phyloP scores from a whole-genome alignment of 2,888 invertebrate genomes.

The Catonia carolina region DNA sequence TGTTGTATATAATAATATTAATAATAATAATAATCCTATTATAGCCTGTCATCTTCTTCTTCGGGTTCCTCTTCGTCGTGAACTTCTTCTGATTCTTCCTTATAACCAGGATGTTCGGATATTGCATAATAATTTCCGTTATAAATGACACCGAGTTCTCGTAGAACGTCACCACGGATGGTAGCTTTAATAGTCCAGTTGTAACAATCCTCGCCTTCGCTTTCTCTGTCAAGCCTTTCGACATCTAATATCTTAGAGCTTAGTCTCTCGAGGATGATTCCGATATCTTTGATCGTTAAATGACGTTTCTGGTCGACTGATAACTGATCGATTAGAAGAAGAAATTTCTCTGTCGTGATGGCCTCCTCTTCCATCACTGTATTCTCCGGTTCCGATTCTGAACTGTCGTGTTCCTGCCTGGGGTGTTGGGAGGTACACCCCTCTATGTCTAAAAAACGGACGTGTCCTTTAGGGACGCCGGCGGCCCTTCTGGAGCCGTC shows the following conservation, averaged over 20 bases:
- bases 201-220: slow-evolving; percentile 88
- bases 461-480: slow-evolving; percentile 42
- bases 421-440: slow-evolving; percentile 38
- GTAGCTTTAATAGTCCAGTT: slow-evolving; percentile 97
- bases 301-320: slow-evolving; percentile 88
- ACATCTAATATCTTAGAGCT: slow-evolving; percentile 91
- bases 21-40: slow-evolving; percentile 34
- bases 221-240: slow-evolving; percentile 83
- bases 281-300: slow-evolving; percentile 90
- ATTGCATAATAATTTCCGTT: slow-evolving; percentile 94
- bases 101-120: slow-evolving; percentile 90
- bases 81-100: slow-evolving; percentile 81
- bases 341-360: slow-evolving; percentile 84
- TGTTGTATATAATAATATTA: too few species aligned
- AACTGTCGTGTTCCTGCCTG: slow-evolving; percentile 50
- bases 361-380: slow-evolving; percentile 88
- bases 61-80: slow-evolving; percentile 79
- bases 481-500: slow-evolving; percentile 38
- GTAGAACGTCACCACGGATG: slow-evolving; percentile 82
- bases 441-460: slow-evolving; percentile 77
- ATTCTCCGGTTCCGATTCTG: slow-evolving; percentile 89
- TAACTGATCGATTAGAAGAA: slow-evolving; percentile 85
- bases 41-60: slow-evolving; percentile 62
- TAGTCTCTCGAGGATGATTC: slow-evolving; percentile 85
- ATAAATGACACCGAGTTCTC: slow-evolving; percentile 89